phyloP scores from a whole-genome alignment of 2,113 vertebrate genomes.

The Pluvialis apricaria region DNA sequence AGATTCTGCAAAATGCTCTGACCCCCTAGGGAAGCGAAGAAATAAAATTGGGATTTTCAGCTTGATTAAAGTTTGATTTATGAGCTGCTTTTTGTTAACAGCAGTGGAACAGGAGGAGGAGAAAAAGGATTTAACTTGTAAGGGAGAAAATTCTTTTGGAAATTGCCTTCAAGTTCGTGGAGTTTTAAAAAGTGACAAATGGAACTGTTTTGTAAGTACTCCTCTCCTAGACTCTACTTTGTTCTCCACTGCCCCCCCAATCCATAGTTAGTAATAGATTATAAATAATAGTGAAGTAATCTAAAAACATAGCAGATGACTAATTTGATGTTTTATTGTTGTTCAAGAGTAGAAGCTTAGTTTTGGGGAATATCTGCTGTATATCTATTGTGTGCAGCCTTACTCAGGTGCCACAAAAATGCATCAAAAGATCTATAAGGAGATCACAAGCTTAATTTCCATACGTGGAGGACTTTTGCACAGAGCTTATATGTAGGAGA shows the following conservation, averaged over 20 bases:
- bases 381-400: not conserved
- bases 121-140: constrained; percentile 57
- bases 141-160: constrained; percentile 61
- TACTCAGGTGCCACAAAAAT: not conserved
- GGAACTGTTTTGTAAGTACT: not conserved
- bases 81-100: constrained; percentile 58
- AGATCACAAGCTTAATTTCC: not conserved
- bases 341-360: not conserved
- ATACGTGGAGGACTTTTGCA: not conserved
- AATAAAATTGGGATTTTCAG: constrained; percentile 60
- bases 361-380: not conserved
- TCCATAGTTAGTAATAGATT: not conserved
- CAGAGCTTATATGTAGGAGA: not conserved
- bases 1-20: constrained; percentile 52
- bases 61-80: constrained; percentile 68
- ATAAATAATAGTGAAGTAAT: not conserved
- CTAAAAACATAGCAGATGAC: not conserved
- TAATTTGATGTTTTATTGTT: not conserved
- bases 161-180: constrained; percentile 48
- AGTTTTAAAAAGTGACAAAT: constrained; percentile 15
- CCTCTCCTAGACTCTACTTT: not conserved
- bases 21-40: constrained; percentile 18
- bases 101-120: constrained; percentile 48
- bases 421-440: not conserved
- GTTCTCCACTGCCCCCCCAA: not conserved